phyloP scores from a whole-genome alignment of 1,140 invertebrate genomes.

The Panagrolaimus sp. region DNA sequence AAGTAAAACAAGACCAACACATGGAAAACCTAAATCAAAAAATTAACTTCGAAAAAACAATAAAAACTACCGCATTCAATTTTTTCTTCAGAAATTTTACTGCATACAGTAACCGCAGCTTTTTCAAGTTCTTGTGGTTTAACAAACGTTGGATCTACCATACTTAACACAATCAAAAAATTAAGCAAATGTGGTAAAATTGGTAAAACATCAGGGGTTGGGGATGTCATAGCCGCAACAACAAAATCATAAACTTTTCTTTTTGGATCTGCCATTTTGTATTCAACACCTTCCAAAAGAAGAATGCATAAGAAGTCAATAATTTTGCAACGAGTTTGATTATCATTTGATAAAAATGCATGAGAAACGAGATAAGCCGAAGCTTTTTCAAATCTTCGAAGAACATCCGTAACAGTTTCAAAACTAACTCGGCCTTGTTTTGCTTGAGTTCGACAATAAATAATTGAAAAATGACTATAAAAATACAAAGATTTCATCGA shows the following conservation, averaged over 20 bases:
- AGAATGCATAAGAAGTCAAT: slow-evolving; percentile 2
- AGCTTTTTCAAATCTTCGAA: slow-evolving; percentile 6
- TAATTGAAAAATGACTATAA: slow-evolving; percentile 9
- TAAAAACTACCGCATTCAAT: neutral
- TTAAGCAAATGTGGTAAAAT: neutral
- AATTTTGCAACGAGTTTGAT: neutral
- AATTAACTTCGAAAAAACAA: too few species aligned
- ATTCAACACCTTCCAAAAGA: slow-evolving; percentile 13
- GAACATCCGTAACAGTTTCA: neutral
- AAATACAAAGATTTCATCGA: neutral
- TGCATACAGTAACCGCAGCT: neutral
- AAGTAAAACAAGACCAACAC: neutral
- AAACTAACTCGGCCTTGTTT: neutral
- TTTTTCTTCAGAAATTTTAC: neutral
- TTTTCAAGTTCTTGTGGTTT: neutral
- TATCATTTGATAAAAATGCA: slow-evolving; percentile 4
- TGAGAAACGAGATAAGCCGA: neutral
- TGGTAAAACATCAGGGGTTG: neutral
- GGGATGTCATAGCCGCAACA: neutral
- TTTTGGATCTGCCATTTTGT: slow-evolving; percentile 13
- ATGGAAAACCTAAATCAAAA: neutral
- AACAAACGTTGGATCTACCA: slow-evolving; percentile 8
- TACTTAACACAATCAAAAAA: neutral
- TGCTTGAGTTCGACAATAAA: neutral
- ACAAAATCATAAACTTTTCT: slow-evolving; percentile 7